Conservation (phyloP, 2,888 invertebrate species). For the Ormia ochracea region DNA sequence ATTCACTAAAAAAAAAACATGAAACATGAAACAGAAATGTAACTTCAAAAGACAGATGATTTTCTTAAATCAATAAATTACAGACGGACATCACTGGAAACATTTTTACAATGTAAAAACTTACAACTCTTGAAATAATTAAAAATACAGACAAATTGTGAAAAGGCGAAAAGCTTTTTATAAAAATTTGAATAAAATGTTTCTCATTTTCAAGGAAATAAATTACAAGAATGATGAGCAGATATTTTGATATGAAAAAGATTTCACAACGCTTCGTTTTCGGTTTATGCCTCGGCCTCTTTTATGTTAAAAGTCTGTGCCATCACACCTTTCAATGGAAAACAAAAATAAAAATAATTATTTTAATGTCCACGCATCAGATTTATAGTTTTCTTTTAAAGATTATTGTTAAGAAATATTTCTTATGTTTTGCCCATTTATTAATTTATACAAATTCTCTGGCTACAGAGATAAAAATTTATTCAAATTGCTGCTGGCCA, state of each 20-base stretch:
- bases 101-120: too few species aligned
- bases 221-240: background rate
- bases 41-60: too few species aligned
- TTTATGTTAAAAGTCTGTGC: background rate
- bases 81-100: too few species aligned
- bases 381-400: background rate
- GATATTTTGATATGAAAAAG: background rate
- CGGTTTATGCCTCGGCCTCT: background rate
- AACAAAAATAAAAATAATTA: background rate
- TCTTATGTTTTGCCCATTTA: conserved; percentile 1
- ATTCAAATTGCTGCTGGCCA: background rate
- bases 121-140: too few species aligned
- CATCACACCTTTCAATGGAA: background rate
- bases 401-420: conserved; percentile 14
- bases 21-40: too few species aligned
- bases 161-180: too few species aligned
- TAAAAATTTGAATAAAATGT: too few species aligned
- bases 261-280: background rate
- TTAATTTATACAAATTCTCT: background rate
- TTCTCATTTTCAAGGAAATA: background rate
- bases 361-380: background rate
- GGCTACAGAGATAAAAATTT: background rate
- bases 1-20: too few species aligned
- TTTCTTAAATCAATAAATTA: too few species aligned
- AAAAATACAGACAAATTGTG: too few species aligned